A percentile compares a stretch with the other conserved stretches of the same genome.
These are phyloP conservation scores for Whitmania pigra DNA, from an alignment of 1,140 invertebrate genomes.

Conservation along the genomic window DNA sequence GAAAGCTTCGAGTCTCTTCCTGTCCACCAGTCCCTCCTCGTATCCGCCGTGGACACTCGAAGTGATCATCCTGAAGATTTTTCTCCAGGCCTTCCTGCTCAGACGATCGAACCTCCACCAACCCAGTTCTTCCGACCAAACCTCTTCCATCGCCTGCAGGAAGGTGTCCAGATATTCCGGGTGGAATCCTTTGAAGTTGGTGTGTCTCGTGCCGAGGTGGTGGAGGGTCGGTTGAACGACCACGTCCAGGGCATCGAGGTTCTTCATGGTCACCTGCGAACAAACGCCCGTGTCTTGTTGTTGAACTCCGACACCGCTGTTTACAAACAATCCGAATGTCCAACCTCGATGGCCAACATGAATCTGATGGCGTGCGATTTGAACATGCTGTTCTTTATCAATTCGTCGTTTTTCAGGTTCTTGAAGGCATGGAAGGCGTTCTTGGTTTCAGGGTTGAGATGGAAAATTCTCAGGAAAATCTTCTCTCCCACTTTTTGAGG, in stretches of 20 bases:
- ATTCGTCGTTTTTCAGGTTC: not conserved
- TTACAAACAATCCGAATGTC: no score
- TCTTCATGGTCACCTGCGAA: not conserved
- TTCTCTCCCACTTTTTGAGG: not conserved
- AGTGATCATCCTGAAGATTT: conserved; percentile 5
- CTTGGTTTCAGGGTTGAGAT: conserved; percentile 9
- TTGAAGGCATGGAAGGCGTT: conserved; percentile 6
- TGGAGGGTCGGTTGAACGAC: conserved; percentile 7
- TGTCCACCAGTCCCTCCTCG: not conserved
- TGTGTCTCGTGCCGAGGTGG: conserved; percentile 11
- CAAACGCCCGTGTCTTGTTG: no score
- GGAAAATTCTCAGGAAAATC: conserved; percentile 16
- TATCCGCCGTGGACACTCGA: not conserved
- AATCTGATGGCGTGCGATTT: conserved; percentile 5
- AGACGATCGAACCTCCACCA: not conserved
- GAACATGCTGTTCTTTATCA: conserved; percentile 4
- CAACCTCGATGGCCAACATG: conserved; percentile 9
- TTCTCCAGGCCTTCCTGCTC: conserved; percentile 6
- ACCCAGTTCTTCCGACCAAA: conserved; percentile 12
- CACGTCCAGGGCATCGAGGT: conserved; percentile 13
- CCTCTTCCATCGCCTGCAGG: conserved; percentile 8
- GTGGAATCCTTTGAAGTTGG: conserved; percentile 10
- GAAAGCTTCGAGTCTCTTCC: no score
- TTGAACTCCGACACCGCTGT: no score
- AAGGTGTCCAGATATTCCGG: conserved; percentile 11